Evolutionary conservation across 2,113 vertebrate genomes (phyloP).

Genomic region (Typhlomys cinereus): DNA sequence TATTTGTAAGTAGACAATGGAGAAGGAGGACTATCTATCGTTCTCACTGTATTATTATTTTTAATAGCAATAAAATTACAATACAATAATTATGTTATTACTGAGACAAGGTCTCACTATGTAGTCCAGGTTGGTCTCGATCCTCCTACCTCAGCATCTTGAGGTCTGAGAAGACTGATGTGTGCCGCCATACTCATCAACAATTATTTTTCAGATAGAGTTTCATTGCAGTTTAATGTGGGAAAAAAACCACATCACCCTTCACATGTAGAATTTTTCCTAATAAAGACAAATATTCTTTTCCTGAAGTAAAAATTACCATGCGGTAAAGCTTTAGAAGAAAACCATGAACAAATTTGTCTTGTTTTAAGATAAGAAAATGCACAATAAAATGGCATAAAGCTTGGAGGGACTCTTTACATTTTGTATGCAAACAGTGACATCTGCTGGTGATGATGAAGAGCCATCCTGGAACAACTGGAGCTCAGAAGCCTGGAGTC

Average conservation of each 20-base stretch:
- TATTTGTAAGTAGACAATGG: background rate
- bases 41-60: too few relatives aligned
- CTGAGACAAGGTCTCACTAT: background rate
- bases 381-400: background rate
- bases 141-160: background rate
- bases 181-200: background rate
- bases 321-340: background rate
- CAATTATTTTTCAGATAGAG: background rate
- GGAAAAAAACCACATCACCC: background rate
- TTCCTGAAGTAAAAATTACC: slow-evolving; percentile 11
- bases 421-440: slow-evolving; percentile 60
- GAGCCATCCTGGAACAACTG: background rate
- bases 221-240: background rate
- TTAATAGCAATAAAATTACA: too few relatives aligned
- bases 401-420: background rate
- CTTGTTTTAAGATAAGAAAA: background rate
- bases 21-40: too few relatives aligned
- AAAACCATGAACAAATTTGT: background rate
- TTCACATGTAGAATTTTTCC: background rate
- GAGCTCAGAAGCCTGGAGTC: background rate
- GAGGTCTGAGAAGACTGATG: too few relatives aligned
- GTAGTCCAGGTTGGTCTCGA: too few relatives aligned
- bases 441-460: slow-evolving; percentile 59
- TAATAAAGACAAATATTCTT: background rate
- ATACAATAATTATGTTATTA: background rate